These are phyloP conservation scores for Anagrus nilaparvatae DNA, from an alignment of 1,140 invertebrate genomes.

Conservation along the genomic window DNA sequence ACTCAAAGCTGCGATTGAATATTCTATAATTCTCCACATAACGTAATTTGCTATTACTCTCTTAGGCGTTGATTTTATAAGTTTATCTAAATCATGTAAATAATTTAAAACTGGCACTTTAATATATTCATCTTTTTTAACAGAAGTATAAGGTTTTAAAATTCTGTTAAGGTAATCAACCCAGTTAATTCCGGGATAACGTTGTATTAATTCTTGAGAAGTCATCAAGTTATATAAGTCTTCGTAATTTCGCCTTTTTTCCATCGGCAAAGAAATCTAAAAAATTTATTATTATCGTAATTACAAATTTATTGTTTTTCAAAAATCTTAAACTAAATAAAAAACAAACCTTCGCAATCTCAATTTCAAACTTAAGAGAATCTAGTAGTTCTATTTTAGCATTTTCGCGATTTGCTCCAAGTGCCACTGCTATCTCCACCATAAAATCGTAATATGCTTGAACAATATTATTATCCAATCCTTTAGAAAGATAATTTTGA, in stretches of 20 bases:
- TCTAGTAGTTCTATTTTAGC: too few relatives aligned
- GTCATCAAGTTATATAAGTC: slow-evolving; percentile 59
- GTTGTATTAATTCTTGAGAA: slow-evolving; percentile 41
- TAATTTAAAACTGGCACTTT: too few relatives aligned
- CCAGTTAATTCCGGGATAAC: slow-evolving; percentile 46
- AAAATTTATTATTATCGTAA: too few relatives aligned
- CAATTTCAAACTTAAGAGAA: too few relatives aligned
- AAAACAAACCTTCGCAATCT: too few relatives aligned
- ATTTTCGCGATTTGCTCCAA: slow-evolving; percentile 76
- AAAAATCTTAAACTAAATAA: too few relatives aligned
- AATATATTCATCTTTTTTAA: too few relatives aligned
- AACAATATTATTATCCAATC: slow-evolving; percentile 58
- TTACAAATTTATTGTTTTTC: too few relatives aligned
- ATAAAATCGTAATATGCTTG: slow-evolving; percentile 78
- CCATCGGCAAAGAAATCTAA: slow-evolving; percentile 48
- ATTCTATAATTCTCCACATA: slow-evolving; percentile 50
- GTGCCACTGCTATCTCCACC: slow-evolving; percentile 76
- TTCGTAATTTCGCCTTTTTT: slow-evolving; percentile 54
- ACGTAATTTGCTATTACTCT: slow-evolving; percentile 54
- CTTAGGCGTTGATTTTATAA: slow-evolving; percentile 46
- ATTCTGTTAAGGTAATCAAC: slow-evolving; percentile 43
- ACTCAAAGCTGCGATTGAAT: too few relatives aligned
- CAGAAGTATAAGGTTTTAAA: too few relatives aligned
- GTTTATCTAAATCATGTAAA: too few relatives aligned
- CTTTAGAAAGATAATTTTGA: too few relatives aligned